phyloP scores from a whole-genome alignment of 2,113 vertebrate genomes.

The Columbina picui region DNA sequence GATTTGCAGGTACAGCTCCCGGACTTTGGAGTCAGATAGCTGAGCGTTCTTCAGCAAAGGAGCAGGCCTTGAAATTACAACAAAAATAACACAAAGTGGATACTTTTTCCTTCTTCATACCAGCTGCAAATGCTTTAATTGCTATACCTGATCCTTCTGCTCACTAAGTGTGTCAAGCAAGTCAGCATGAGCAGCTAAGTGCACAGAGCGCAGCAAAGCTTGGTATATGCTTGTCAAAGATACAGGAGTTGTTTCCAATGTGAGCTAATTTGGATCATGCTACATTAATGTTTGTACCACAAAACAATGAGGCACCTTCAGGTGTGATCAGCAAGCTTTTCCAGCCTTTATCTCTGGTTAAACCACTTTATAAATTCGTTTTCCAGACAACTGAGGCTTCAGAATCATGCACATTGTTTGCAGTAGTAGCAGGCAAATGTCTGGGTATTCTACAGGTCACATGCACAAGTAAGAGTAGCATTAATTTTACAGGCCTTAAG shows the following conservation, averaged over 20 bases:
- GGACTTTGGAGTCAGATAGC: constrained; percentile 88
- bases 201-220: background rate
- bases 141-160: background rate
- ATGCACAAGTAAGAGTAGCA: background rate
- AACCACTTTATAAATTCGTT: rapidly evolving
- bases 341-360: background rate
- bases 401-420: background rate
- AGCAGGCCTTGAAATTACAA: constrained; percentile 82
- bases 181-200: background rate
- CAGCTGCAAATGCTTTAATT: background rate
- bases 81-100: background rate
- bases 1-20: constrained; percentile 90
- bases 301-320: background rate
- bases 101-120: background rate
- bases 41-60: constrained; percentile 91
- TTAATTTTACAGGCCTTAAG: background rate
- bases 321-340: background rate
- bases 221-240: background rate
- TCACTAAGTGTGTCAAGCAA: background rate
- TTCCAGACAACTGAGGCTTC: background rate
- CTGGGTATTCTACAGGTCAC: background rate
- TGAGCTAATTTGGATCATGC: background rate
- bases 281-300: background rate
- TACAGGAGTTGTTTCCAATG: rapidly evolving
- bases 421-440: background rate